Evolutionary conservation across 2,113 vertebrate genomes (phyloP).

Genomic region (Paratilapia polleni): DNA sequence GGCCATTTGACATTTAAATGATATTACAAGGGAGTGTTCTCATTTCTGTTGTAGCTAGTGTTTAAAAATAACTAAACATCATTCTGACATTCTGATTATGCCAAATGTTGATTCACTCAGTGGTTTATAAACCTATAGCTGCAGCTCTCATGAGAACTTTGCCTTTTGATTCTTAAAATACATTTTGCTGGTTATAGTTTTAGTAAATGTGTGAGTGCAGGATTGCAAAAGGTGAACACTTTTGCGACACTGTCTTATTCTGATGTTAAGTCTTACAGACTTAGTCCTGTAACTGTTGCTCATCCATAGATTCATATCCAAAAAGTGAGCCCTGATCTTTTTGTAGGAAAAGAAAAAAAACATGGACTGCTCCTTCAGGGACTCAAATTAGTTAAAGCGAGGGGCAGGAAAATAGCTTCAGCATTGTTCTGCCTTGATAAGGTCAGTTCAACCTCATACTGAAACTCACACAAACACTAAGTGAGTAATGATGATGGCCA

Average conservation of each 20-base stretch:
- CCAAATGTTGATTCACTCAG: background rate
- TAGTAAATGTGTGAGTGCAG: background rate
- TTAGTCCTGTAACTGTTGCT: background rate
- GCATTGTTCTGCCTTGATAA: background rate
- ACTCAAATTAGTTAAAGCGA: background rate
- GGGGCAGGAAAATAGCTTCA: background rate
- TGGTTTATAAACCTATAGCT: background rate
- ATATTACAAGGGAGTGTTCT: background rate
- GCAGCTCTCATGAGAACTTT: background rate
- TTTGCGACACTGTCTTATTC: background rate
- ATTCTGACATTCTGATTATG: background rate
- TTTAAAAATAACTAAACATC: background rate
- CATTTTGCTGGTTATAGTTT: background rate
- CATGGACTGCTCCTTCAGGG: too few species aligned
- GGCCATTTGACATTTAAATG: background rate
- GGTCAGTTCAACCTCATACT: slow-evolving; percentile 31
- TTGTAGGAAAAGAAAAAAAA: background rate
- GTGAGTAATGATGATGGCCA: slow-evolving; percentile 17
- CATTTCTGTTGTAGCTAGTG: background rate
- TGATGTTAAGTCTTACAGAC: background rate
- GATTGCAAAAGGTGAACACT: background rate
- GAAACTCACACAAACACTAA: slow-evolving; percentile 7
- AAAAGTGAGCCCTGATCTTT: background rate
- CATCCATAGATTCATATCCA: background rate
- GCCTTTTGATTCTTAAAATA: background rate